Evolutionary conservation across 2,888 invertebrate genomes (phyloP), one percentile per base, ranked within the genome.

Genomic region (Diplolepis rosae): DNA sequence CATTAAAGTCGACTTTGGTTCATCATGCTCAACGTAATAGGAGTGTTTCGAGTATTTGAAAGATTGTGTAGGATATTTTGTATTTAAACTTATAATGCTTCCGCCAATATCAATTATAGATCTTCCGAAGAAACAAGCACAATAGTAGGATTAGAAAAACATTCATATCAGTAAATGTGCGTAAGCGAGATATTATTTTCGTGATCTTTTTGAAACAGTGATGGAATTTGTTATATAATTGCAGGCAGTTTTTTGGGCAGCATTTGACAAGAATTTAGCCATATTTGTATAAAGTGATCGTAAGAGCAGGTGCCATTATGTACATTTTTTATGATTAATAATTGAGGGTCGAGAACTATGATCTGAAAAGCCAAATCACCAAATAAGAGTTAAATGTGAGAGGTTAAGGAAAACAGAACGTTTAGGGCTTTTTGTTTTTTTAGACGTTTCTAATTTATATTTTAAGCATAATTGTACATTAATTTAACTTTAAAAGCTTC

Each of bases 241-340:
- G 70, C 56, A 52, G 69, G 68, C 69, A 66, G 72, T 68, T 74
- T 56, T 75, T 77, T 77, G 54, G 75, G 76, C 74, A 79, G 76
- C 75, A 74, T 67, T 73, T 71, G 52, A 70, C 30, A 67, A 72
- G 65, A 70, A 72, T 76, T 71, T 66, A 78, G 77, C 74, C 72
- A 72, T 75, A 71, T 65, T 74, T 82, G 77, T 82, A 77, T 78
- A 80, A 79, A 79, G 78, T 52, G 69, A 68, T 73, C 71, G 32
- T 69, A 76, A 75, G 76, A 75, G 72, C 74, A 80, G 73, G 84
- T 84, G 83, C 84, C 84, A 84, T 84, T 80, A 75, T 77, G 72
- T 78, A 78, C 73, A 82, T 61, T 61, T 61, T 24, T 61, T 39
- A 39, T 6, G 24, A 52, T 28, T 52, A 52, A 52, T 52, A 28